Evolutionary conservation across 2,888 invertebrate genomes (phyloP), one percentile per base, ranked within the genome.

Genomic region (Lepas anatifera): DNA sequence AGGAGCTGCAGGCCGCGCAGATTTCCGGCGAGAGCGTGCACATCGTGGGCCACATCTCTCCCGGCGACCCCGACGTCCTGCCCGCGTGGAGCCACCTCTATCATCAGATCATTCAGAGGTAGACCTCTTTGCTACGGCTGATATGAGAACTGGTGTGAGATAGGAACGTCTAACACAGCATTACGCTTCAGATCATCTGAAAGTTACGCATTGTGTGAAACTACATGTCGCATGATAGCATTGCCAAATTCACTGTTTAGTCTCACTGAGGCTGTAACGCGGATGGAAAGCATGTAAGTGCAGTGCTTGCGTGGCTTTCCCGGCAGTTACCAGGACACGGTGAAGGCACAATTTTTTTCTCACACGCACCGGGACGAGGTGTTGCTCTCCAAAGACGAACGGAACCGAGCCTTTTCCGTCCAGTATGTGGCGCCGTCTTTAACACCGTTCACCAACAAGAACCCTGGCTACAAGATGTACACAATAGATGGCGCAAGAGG

Each of bases 1-100:
- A 76, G 1, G 79, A 81, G 70, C 76, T 85, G 25, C 79, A 79
- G 70, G 74, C 78, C n/a, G 80, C 83, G 0, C 83, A 84, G 75
- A 72, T 73, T 32, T 75, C 75, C 32, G 77, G 77, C 1, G 78
- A 80, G 71, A 78, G 82, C 68, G 83, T 83, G 13, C 83, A 84
- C 73, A 80, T 84, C 35, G 77, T 84, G 27, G 83, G 83, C 4
- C 84, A 84, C 74, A 81, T 83, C 72, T 81, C 81, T 11, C 82
- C 83, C 3, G 81, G 81, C 4, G 76, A 75, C 18, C 74, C 74
- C 3, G 80, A 80, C 72, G 81, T 82, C 72, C 74, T 82, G 39
- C 78, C 79, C 68, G 77, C 80, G 10, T 84, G 81, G 80, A 81
- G 82, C 70, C 78, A 80, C 76, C 82, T 82, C 73, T 77, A 73